phyloP scores from a whole-genome alignment of 2,888 invertebrate species.

The Quadroppia sp. region DNA sequence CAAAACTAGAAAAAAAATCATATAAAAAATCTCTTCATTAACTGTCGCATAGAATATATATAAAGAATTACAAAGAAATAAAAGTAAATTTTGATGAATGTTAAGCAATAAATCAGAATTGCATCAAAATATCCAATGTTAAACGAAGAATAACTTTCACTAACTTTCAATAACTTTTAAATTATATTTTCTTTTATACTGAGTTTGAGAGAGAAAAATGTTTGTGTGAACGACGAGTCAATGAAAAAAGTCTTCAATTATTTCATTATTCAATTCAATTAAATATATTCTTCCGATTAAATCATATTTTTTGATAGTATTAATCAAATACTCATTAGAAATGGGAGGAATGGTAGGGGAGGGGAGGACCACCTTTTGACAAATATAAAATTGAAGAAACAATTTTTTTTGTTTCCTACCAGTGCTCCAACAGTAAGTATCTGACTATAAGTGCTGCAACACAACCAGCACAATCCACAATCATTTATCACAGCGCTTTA shows the following conservation, averaged over 20 bases:
- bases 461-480: background rate
- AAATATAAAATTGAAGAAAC: slow-evolving; percentile 6
- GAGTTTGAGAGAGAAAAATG: background rate
- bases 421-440: background rate
- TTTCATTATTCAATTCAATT: slow-evolving; percentile 11
- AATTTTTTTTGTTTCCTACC: background rate
- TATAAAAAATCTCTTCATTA: slow-evolving; percentile 28
- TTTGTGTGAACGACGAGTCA: background rate
- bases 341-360: background rate
- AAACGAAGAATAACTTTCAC: background rate
- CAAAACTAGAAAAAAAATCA: background rate
- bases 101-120: slow-evolving; percentile 21
- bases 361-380: slow-evolving; percentile 25
- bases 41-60: background rate
- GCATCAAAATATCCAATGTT: background rate
- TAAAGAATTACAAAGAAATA: background rate
- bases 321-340: slow-evolving; percentile 27
- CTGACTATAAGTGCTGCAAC: too few species aligned
- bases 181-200: background rate
- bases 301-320: background rate
- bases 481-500: slow-evolving; percentile 30
- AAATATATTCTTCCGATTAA: slow-evolving; percentile 12
- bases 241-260: background rate
- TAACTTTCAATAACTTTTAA: background rate
- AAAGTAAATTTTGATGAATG: slow-evolving; percentile 26